Evolutionary conservation across 2,888 invertebrate species (phyloP), one percentile per base, ranked within the genome.

Genomic region (Apamea monoglypha): DNA sequence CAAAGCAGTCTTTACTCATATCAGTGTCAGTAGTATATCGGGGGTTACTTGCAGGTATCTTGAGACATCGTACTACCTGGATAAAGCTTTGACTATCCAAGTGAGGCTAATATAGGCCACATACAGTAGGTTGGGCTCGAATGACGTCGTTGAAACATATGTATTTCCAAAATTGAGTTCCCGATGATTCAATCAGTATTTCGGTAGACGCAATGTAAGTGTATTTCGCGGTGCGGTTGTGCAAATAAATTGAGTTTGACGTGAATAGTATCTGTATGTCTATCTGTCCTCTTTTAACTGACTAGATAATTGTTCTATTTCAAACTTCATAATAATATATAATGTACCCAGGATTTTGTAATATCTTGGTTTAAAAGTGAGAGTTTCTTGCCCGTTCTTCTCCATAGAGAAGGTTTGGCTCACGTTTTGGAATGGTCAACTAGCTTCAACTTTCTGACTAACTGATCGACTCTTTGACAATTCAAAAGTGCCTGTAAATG

Each of bases 171-270:
- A 86, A 83, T 86, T 56, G 76, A 80, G 74, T 75, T 77, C 50
- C 66, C 80, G 80, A 77, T 85, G 80, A 86, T 76, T 85, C 83
- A 75, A 86, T 86, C 79, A 83, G 68, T 80, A 86, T 80, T 77
- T 75, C 68, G 70, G 83, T 64, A 76, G 80, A 74, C 71, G 70
- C 53, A 50, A 72, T 63, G 74, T 76, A 75, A 78, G 36, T 76
- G 50, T 85, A 71, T 76, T 82, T 73, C 69, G 78, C 67, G 83
- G 74, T 71, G 64, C 66, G 53, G 71, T 81, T 68, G 40, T 66
- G 68, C 63, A 79, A 82, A 82, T 74, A 76, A 81, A 84, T 82
- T 50, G 40, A 79, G 74, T 85, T 78, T 68, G n/a, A 47, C 78
- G 50, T 78, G 36, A 85, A 74, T 76, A 85, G 18, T 67, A 21